phyloP scores from a whole-genome alignment of 1,140 invertebrate genomes.

The Mizuhopecten yessoensis region DNA sequence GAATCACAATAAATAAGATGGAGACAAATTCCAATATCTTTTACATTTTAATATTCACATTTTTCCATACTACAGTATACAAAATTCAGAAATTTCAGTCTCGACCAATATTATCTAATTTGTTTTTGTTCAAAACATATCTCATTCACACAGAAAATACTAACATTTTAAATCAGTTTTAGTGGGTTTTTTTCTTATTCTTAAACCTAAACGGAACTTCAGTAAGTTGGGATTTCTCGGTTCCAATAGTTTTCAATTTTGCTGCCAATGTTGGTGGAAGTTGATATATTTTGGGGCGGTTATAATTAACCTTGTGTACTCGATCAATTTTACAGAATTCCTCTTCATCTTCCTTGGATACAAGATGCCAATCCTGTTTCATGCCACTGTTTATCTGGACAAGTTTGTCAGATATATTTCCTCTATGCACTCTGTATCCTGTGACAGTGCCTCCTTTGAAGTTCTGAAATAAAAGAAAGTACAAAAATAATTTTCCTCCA shows the following conservation, averaged over 20 bases:
- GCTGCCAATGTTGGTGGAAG: background rate
- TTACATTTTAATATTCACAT: background rate
- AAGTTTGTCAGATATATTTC: background rate
- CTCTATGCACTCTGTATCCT: background rate
- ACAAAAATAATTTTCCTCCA: too few species aligned
- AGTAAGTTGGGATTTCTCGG: background rate
- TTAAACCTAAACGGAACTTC: background rate
- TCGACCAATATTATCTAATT: background rate
- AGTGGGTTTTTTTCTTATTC: background rate
- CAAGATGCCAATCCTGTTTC: constrained; percentile 4
- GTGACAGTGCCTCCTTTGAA: background rate
- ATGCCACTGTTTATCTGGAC: constrained; percentile 31
- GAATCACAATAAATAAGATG: background rate
- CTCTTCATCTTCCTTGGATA: background rate
- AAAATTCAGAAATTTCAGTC: background rate
- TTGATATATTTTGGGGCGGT: background rate
- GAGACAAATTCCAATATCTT: background rate
- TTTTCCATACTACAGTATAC: background rate
- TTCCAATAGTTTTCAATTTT: background rate
- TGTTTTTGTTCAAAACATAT: background rate
- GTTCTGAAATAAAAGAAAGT: background rate
- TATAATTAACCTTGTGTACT: background rate
- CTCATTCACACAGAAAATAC: background rate
- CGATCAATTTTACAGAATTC: background rate
- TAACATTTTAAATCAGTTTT: too few species aligned